Evolutionary conservation across 2,113 vertebrate species (phyloP), one percentile per base, ranked within the genome.

Genomic region (Rissa tridactyla): DNA sequence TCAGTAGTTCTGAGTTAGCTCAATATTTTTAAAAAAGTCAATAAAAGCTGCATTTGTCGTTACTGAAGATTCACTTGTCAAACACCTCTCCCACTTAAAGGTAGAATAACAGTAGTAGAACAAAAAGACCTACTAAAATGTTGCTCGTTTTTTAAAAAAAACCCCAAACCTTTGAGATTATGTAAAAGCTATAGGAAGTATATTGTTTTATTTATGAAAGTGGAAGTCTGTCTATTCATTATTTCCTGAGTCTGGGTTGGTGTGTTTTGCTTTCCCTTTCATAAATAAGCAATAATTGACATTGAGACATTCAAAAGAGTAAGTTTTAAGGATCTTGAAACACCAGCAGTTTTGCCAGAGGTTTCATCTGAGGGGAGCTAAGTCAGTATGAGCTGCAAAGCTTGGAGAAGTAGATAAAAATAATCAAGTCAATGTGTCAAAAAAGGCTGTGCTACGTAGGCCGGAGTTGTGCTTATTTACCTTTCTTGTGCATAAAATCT

Each of bases 161-260:
- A 64, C 7, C 7, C 20, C 51, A 91, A 36, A 8, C 18, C 32
- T 55, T 75, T 87, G 94, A 92, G 78, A 80, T 96, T 92, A 85
- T 88, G 81, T 82, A 77, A 86, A 52, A 97, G 82, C 90, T 95
- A 88, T 90, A 91, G 71, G 86, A 97, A 96, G 70, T 93, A 92
- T 92, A 75, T 92, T 83, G 85, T 89, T 96, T 98, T 97, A 94
- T 98, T 96, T 94, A 95, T 96, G 95, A 90, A 36, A 61, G 78
- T 76, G 55, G 58, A 83, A 93, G 71, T 92, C 78, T 91, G 47
- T 79, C 80, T 93, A n/a, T 92, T 97, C 71, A 79, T 97, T 97
- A 73, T 87, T 98, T 90, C 44, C 40, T 81, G 29, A 78, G 71
- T 83, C 77, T 97, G 92, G 46, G 16, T 75, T 2, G 9, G 47